Evolutionary conservation across 2,113 vertebrate species (phyloP), one percentile per base, ranked within the genome.

Genomic region (Mormoops blainvillei): DNA sequence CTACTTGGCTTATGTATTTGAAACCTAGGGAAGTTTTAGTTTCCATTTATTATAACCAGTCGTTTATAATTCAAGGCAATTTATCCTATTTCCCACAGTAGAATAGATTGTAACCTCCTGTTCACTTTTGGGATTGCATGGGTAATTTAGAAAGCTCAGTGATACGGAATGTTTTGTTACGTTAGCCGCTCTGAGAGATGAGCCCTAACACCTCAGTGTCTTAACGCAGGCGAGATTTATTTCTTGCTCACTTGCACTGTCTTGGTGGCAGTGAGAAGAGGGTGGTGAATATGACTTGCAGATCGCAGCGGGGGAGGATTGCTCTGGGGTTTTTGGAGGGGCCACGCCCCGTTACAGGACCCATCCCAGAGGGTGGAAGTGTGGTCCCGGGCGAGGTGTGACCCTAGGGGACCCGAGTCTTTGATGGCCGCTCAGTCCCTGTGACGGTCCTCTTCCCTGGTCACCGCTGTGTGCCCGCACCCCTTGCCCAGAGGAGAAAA

Each of bases 61-160:
- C 5, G 77, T 87, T 63, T 61, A 41, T 70, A 38, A 68, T 33
- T 43, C 61, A 90, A 90, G 38, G 38, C 80, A 22, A 52, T 43
- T 11, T 76, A 13, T 48, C 14, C 7, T 36, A 43, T 70, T 77
- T 77, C 68, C 83, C 91, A 6, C 61, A 33, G 76, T 87, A 58
- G n/a, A 76, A 78, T 91, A 26, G 22, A 50, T 28, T 76, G 7
- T 12, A 15, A 38, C 20, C 22, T 9, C 36, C 38, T 70, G 33
- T 19, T 91, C 38, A 78, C 28, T 84, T 87, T 94, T 52, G 50
- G 22, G n/a, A 77, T 87, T 63, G 38, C 38, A 7, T 28, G 54
- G 26, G 45, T 67, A 80, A 14, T 73, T 86, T 36, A 7, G 8
- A 61, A 76, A 92, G 74, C 31, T 67, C 18, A 14, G 4, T 67